A percentile compares a stretch with the other conserved stretches of the same genome.
These are phyloP conservation scores for Ptiloglossa arizonensis DNA, from an alignment of 1,140 invertebrate genomes.

Conservation along the genomic window DNA sequence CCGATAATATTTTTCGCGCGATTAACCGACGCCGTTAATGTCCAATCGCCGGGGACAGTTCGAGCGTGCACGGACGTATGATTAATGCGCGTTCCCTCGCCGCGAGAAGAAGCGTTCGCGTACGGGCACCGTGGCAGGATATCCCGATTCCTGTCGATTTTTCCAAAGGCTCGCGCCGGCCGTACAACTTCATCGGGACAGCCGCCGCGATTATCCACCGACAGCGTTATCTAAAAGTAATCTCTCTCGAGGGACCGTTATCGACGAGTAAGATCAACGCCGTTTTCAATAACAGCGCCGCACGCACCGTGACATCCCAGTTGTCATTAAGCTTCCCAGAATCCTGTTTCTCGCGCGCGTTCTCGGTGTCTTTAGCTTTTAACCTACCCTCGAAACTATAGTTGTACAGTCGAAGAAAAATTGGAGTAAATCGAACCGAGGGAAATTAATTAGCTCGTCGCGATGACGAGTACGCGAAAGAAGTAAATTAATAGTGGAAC, in stretches of 20 bases:
- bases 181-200: conserved; percentile 26
- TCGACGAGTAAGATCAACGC: conserved; percentile 11
- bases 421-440: too few species aligned
- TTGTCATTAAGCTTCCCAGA: conserved; percentile 26
- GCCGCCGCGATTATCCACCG: conserved; percentile 16
- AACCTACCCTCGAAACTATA: too few species aligned
- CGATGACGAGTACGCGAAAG: too few species aligned
- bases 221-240: conserved; percentile 20
- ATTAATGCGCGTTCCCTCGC: conserved; percentile 18
- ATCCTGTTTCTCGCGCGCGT: conserved; percentile 8
- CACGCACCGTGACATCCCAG: conserved; percentile 14
- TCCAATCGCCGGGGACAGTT: conserved; percentile 13
- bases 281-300: conserved; percentile 40
- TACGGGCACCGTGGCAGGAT: not conserved
- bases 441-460: too few species aligned
- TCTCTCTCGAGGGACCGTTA: conserved; percentile 28
- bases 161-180: not conserved
- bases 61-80: not conserved
- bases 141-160: conserved; percentile 30
- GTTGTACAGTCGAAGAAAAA: too few species aligned
- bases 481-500: too few species aligned
- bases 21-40: conserved; percentile 16
- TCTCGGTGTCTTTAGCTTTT: not conserved
- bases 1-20: conserved; percentile 5
- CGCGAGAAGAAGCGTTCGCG: not conserved